A percentile compares a stretch with the other conserved stretches of the same genome.
phyloP scores from a whole-genome alignment of 2,797 vertebrate species.

The Gallinago stenura region DNA sequence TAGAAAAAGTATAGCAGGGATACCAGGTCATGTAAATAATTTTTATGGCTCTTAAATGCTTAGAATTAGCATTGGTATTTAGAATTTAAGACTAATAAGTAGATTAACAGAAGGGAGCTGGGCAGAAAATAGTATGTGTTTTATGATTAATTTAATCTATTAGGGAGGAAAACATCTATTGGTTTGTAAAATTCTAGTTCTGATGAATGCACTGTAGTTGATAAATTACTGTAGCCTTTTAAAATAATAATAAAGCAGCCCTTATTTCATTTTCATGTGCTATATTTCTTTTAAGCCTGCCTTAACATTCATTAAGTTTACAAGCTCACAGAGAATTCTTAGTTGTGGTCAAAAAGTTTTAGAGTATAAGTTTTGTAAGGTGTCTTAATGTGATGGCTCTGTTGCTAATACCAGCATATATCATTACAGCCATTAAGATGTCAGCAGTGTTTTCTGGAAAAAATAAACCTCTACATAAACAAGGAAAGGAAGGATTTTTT shows the following conservation, averaged over 20 bases:
- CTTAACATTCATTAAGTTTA: slow-evolving; percentile 24
- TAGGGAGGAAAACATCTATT: not conserved
- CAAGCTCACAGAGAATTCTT: not conserved
- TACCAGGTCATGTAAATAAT: not conserved
- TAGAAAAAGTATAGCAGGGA: not conserved
- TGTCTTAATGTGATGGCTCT: not conserved
- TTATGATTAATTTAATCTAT: not conserved
- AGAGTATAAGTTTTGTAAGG: not conserved
- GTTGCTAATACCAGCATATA: not conserved
- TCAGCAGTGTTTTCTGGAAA: not conserved
- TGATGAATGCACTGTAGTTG: not conserved
- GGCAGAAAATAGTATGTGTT: not conserved
- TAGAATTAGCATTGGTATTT: not conserved
- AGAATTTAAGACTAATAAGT: slow-evolving; percentile 17
- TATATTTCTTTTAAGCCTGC: slow-evolving; percentile 16
- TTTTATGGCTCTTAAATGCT: not conserved
- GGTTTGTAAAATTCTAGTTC: not conserved
- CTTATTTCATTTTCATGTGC: not conserved
- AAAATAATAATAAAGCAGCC: not conserved
- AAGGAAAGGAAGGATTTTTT: not conserved
- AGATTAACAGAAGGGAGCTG: not conserved
- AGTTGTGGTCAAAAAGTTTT: slow-evolving; percentile 16
- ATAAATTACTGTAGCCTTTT: slow-evolving; percentile 5
- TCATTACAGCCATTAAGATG: not conserved
- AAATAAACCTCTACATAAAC: not conserved